Evolutionary conservation across 2,797 vertebrate genomes (phyloP), one percentile per base, ranked within the genome.

Genomic region (Chelmon rostratus): DNA sequence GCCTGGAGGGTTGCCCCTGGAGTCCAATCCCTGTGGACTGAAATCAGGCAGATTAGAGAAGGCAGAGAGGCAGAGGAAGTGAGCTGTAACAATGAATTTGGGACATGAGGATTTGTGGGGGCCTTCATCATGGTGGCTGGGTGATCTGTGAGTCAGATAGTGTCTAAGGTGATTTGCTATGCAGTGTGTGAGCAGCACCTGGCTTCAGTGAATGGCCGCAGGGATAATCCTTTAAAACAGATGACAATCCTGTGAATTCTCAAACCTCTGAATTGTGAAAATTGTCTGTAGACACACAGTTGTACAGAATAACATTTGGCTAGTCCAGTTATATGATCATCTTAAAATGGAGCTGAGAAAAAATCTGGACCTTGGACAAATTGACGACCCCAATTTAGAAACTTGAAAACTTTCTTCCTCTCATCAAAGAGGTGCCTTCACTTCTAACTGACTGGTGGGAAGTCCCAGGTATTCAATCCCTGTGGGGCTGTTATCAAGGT

Each of bases 81-180:
- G 73, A 61, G 61, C 61, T 79, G 75, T 67, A 70, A 68, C 81
- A 75, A 78, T 82, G 54, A 78, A 85, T 81, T 63, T 83, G 50
- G 75, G 69, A 77, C 78, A 70, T 16, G 49, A 73, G 68, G 78
- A 78, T 85, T 82, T 77, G 84, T 83, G 47, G 76, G 67, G 64
- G 67, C 69, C 83, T 76, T 87, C 81, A 78, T 86, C 58, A 61
- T 23, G 49, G 61, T 49, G 47, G 19, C 31, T 70, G 59, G 72
- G 53, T 70, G 76, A 83, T 86, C 44, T 68, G 38, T 67, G 66
- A 74, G 62, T 81, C 79, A 84, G 83, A 82, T 86, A 71, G 62
- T 68, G 58, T 81, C 81, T 62, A 44, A 79, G 78, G 73, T 81
- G 74, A 82, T 87, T 76, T 86, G 19, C 69, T 49, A 23, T 70